phyloP scores from a whole-genome alignment of 1,140 invertebrate species.

The Colletes latitarsis region DNA sequence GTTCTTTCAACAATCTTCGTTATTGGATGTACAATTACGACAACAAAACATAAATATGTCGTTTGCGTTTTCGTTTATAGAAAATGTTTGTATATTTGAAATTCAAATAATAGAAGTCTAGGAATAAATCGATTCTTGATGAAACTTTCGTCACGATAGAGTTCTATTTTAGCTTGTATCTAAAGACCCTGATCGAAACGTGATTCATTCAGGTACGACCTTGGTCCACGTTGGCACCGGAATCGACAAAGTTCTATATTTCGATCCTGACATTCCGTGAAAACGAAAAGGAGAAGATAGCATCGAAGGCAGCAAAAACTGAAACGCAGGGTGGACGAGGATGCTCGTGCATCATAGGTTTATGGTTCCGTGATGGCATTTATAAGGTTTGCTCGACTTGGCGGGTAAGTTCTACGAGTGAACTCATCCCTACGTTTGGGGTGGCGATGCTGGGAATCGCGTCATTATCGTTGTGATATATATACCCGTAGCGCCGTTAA shows the following conservation, averaged over 20 bases:
- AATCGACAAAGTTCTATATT: background rate
- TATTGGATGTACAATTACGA: no score
- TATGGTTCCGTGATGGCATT: constrained; percentile 73
- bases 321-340: constrained; percentile 23
- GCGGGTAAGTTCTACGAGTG: constrained; percentile 58
- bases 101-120: no score
- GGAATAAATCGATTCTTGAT: no score
- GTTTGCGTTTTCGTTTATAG: no score
- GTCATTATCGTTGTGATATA: constrained; percentile 73
- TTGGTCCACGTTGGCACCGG: background rate
- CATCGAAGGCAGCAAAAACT: constrained; percentile 39
- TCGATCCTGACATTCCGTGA: constrained; percentile 1
- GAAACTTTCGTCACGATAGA: no score
- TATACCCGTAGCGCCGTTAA: constrained; percentile 69
- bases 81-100: no score
- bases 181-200: background rate
- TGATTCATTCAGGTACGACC: background rate
- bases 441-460: constrained; percentile 56
- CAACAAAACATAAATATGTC: no score
- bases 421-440: constrained; percentile 38
- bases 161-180: no score
- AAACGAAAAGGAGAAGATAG: constrained; percentile 42
- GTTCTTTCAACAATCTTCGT: no score
- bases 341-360: constrained; percentile 73
- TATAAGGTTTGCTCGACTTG: constrained; percentile 74